Conservation (phyloP, 2,888 invertebrate genomes). For the Thymelicus sylvestris region DNA sequence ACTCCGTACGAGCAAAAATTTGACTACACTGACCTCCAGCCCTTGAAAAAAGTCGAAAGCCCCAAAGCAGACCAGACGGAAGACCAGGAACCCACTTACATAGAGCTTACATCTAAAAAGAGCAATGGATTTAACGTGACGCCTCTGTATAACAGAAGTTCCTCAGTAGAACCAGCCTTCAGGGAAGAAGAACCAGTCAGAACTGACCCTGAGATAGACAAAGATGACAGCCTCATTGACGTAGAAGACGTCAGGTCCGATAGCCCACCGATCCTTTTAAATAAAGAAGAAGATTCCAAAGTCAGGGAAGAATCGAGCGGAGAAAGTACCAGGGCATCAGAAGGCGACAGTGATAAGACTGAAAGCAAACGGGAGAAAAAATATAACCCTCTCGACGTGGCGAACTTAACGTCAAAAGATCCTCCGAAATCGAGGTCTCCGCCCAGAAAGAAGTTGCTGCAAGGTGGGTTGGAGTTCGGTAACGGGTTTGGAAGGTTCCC, state of each 20-base stretch:
- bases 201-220: slow-evolving; percentile 79
- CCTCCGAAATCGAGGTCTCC: slow-evolving; percentile 82
- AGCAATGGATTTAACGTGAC: slow-evolving; percentile 61
- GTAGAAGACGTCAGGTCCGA: slow-evolving; percentile 77
- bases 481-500: slow-evolving; percentile 78
- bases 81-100: slow-evolving; percentile 75
- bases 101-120: slow-evolving; percentile 76
- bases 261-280: slow-evolving; percentile 57
- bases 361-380: slow-evolving; percentile 72
- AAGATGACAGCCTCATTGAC: slow-evolving; percentile 78
- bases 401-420: slow-evolving; percentile 86
- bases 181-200: slow-evolving; percentile 74
- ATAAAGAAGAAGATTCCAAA: slow-evolving; percentile 49
- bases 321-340: slow-evolving; percentile 63
- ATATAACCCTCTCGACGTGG: slow-evolving; percentile 86
- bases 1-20: slow-evolving; percentile 73
- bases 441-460: slow-evolving; percentile 79
- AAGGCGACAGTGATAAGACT: slow-evolving; percentile 65
- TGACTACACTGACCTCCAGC: slow-evolving; percentile 74
- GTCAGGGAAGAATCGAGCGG: slow-evolving; percentile 52
- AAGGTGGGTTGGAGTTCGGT: slow-evolving; percentile 60
- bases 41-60: slow-evolving; percentile 74
- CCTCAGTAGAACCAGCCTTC: slow-evolving; percentile 66
- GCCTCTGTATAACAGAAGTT: slow-evolving; percentile 60
- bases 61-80: slow-evolving; percentile 65